phyloP scores from a whole-genome alignment of 2,797 vertebrate genomes.

The Sciaenops ocellatus region DNA sequence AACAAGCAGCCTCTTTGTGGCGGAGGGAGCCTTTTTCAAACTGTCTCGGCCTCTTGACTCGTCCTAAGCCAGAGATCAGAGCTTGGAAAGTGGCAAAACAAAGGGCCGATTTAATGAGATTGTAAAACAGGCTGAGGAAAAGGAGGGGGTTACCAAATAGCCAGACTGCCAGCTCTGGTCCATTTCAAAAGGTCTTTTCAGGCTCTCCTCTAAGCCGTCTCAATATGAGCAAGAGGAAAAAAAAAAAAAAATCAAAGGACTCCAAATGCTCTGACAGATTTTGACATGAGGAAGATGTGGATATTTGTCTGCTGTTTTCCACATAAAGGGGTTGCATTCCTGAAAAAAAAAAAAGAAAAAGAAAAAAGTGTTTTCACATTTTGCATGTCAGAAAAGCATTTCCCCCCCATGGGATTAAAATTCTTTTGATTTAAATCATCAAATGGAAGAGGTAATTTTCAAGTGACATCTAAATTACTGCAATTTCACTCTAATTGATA shows the following conservation, averaged over 20 bases:
- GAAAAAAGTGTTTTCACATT: conserved; percentile 55
- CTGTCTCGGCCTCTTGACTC: conserved; percentile 89
- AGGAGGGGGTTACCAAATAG: conserved; percentile 79
- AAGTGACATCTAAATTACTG: conserved; percentile 11
- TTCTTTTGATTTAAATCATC: conserved; percentile 38
- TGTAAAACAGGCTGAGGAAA: conserved; percentile 86
- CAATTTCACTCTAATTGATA: conserved; percentile 26
- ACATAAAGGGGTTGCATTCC: conserved; percentile 74
- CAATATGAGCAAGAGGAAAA: conserved; percentile 76
- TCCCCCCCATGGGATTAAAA: conserved; percentile 32
- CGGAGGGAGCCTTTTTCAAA: conserved; percentile 86
- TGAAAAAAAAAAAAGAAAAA: conserved; percentile 45
- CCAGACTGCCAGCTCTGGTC: conserved; percentile 85
- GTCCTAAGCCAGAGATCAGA: conserved; percentile 90
- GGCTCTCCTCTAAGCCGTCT: conserved; percentile 82
- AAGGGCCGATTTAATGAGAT: conserved; percentile 89
- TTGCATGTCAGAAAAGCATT: conserved; percentile 61
- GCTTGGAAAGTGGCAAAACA: conserved; percentile 90
- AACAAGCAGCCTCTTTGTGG: conserved; percentile 89
- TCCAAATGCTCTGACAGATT: conserved; percentile 80
- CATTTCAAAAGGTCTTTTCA: conserved; percentile 89
- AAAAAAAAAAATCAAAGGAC: conserved; percentile 81
- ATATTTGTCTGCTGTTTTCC: conserved; percentile 79
- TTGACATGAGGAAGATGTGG: conserved; percentile 80
- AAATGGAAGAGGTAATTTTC: conserved; percentile 39